These are phyloP conservation scores for Manis crassicaudata DNA, from an alignment of 2,797 vertebrate genomes.

Conservation along the genomic window DNA sequence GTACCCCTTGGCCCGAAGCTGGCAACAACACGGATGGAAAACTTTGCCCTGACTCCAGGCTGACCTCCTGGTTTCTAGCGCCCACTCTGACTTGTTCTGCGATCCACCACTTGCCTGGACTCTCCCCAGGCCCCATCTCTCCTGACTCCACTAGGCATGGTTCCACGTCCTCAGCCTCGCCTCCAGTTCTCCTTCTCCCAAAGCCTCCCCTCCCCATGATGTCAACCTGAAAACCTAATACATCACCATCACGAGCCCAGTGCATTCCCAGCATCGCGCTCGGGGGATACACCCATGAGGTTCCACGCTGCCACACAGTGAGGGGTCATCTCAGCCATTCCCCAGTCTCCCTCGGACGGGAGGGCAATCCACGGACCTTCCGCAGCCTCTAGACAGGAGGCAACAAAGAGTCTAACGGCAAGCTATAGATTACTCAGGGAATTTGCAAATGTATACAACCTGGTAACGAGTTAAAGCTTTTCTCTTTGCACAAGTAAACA, in stretches of 20 bases:
- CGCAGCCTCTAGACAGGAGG: background rate
- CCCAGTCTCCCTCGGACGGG: background rate
- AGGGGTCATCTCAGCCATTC: background rate
- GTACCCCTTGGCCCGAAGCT: background rate
- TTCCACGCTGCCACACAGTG: background rate
- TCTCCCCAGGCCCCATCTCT: fast-evolving
- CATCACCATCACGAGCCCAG: too few species aligned
- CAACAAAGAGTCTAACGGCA: background rate
- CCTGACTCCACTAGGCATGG: background rate
- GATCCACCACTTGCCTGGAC: too few species aligned
- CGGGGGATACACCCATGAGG: fast-evolving
- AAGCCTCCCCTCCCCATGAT: background rate
- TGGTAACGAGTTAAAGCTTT: background rate
- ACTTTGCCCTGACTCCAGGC: fast-evolving
- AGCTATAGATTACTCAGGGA: background rate
- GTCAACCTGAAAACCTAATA: background rate
- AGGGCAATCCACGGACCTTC: background rate
- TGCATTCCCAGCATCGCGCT: fast-evolving
- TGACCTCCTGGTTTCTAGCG: background rate
- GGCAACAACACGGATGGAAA: background rate
- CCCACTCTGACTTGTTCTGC: background rate
- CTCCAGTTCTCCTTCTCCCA: background rate
- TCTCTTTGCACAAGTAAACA: background rate
- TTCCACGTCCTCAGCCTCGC: background rate
- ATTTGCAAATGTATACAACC: background rate